Evolutionary conservation across 2,797 vertebrate species (phyloP).

Genomic region (Danionella dracula): DNA sequence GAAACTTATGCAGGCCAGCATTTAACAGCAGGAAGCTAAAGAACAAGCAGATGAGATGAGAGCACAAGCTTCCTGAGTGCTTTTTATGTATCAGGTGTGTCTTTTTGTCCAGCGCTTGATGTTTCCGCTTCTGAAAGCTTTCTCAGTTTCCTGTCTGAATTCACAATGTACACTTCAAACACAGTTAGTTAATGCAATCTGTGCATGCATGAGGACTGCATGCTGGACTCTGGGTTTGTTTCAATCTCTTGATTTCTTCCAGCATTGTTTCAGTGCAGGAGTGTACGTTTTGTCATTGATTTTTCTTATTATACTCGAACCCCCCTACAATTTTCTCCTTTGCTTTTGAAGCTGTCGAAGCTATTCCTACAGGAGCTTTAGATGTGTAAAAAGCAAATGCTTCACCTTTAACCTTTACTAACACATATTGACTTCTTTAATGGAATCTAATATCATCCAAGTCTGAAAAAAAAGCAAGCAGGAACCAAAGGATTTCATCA

Average conservation of each 20-base stretch:
- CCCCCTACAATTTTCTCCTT: too few species aligned
- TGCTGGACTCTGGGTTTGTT: too few species aligned
- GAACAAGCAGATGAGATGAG: not conserved
- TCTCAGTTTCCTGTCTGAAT: not conserved
- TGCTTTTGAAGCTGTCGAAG: too few species aligned
- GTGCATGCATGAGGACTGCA: too few species aligned
- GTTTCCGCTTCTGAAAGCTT: not conserved
- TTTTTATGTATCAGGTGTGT: not conserved
- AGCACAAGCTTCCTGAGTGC: not conserved
- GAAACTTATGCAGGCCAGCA: not conserved
- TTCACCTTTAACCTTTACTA: not conserved
- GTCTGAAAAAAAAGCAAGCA: not conserved
- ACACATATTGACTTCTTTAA: not conserved
- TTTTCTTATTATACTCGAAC: too few species aligned
- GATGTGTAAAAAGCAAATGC: not conserved
- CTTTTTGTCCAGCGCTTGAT: not conserved
- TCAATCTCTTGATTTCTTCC: too few species aligned
- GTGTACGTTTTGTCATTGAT: too few species aligned
- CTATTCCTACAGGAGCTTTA: too few species aligned
- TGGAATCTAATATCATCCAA: not conserved
- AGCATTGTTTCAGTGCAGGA: too few species aligned
- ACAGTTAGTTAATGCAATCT: too few species aligned
- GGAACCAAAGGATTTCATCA: not conserved
- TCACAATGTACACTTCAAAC: too few species aligned
- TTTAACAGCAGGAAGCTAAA: not conserved